Conservation (phyloP, 2,888 invertebrate species). For the Archaeoteleia sp. region DNA sequence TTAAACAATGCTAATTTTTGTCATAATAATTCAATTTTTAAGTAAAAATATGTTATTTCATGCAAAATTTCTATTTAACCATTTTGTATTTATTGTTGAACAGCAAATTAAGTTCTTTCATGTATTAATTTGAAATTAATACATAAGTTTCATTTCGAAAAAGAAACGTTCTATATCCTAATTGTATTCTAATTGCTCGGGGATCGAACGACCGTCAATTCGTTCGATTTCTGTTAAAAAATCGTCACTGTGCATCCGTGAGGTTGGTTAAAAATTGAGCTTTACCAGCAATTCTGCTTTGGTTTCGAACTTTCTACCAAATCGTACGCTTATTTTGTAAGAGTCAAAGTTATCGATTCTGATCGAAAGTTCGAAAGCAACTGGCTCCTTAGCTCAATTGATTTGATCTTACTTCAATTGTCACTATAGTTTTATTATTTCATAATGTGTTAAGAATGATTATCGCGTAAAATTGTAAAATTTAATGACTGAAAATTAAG, state of each 20-base stretch:
- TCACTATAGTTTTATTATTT: conserved; percentile 1
- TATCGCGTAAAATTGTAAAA: conserved; percentile 18
- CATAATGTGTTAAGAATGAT: too few relatives aligned
- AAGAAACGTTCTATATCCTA: conserved; percentile 61
- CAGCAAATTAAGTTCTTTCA: background rate
- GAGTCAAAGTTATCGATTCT: background rate
- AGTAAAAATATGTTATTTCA: too few relatives aligned
- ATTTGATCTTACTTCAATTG: conserved; percentile 4
- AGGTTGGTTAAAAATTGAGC: conserved; percentile 57
- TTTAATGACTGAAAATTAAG: conserved; percentile 38
- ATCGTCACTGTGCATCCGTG: conserved; percentile 71
- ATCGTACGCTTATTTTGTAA: conserved; percentile 8
- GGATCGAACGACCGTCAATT: conserved; percentile 62
- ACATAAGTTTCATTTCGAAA: conserved; percentile 54
- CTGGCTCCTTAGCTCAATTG: background rate
- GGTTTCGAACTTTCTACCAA: conserved; percentile 15
- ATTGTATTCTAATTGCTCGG: conserved; percentile 67
- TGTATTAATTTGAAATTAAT: conserved; percentile 1
- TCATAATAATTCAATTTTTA: background rate
- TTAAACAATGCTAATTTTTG: background rate
- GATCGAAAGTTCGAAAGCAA: conserved; percentile 16
- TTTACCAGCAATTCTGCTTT: conserved; percentile 14
- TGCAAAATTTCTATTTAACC: background rate
- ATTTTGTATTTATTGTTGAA: background rate
- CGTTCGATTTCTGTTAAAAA: conserved; percentile 62